Evolutionary conservation across 2,113 vertebrate species (phyloP).

Genomic region (Apteryx mantelli): DNA sequence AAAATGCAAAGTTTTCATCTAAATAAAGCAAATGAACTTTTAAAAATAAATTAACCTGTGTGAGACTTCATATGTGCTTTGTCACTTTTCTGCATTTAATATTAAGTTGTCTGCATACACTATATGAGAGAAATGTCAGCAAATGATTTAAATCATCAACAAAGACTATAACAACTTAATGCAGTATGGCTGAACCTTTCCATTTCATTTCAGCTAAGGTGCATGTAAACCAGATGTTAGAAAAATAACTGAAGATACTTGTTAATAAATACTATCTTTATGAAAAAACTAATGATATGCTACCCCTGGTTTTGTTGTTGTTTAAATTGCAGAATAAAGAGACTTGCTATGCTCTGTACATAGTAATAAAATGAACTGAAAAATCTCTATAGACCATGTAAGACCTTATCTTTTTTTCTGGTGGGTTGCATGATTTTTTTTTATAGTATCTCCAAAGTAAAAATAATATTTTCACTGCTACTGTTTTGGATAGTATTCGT

Average conservation of each 20-base stretch:
- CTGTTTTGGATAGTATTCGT: not conserved
- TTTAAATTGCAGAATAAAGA: not conserved
- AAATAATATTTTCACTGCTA: not conserved
- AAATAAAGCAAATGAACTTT: not conserved
- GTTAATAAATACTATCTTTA: not conserved
- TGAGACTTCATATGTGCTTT: not conserved
- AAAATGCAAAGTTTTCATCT: not conserved
- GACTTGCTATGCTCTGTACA: rapidly evolving
- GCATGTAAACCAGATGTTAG: not conserved
- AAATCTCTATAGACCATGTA: not conserved
- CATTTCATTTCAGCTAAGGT: not conserved
- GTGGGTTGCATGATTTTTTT: not conserved
- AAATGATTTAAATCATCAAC: not conserved
- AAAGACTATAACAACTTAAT: not conserved
- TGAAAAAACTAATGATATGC: rapidly evolving
- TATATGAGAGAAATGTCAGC: not conserved
- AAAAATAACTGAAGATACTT: not conserved
- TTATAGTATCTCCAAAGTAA: too few species aligned
- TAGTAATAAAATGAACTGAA: rapidly evolving
- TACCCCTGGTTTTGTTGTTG: not conserved
- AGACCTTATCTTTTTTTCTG: not conserved
- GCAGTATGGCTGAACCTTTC: not conserved
- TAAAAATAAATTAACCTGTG: conserved; percentile 41
- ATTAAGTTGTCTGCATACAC: not conserved
- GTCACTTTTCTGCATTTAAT: not conserved